Base-by-base conservation (phyloP, 2,797 vertebrate genomes). In the Trachurus trachurus region DNA sequence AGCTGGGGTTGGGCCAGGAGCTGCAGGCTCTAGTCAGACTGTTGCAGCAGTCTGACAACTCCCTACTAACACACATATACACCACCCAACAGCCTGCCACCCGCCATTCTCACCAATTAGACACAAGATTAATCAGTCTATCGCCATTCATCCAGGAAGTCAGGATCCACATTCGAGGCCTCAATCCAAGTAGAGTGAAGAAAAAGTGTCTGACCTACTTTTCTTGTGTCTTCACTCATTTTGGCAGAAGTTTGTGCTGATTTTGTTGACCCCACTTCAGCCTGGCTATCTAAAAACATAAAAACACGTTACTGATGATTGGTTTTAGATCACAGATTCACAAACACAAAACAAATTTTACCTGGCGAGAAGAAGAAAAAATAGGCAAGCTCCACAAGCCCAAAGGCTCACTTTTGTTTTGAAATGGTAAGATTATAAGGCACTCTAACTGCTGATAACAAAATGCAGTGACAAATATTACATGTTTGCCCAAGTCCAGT, bases 1-100 rank as follows among this genome's bases (percentile, higher is more conserved):
- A 76, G 70, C 69, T 69, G 45, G 54, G 78, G 79, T 70, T 88
- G 76, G 71, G 84, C 57, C 29, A 11, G 75, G 84, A 17, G 84
- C 90, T 91, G 73, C 78, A 74, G 87, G 88, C 88, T 69, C 40
- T 29, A 47, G 50, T 66, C 52, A 54, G 50, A 74, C 63, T 82
- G 71, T 57, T 81, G 65, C 76, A 79, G 67, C 70, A 77, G 68
- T 78, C 52, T 82, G 67, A 79, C 72, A 85, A 75, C 61, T 75
- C 68, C 47, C 66, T 57, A 66, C 71, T 54, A 61, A 59, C 50
- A 77, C 54, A 63, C 49, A 68, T 58, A 64, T 39, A 67, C 56
- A 68, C 58, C 57, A 66, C 29, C 71, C 69, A 57, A 73, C n/a
- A 73, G 71, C 73, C 57, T 81, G 39, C 39, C 74, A 65, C 52